Evolutionary conservation across 1,140 invertebrate genomes (phyloP).

Genomic region (Brachionus sp.): DNA sequence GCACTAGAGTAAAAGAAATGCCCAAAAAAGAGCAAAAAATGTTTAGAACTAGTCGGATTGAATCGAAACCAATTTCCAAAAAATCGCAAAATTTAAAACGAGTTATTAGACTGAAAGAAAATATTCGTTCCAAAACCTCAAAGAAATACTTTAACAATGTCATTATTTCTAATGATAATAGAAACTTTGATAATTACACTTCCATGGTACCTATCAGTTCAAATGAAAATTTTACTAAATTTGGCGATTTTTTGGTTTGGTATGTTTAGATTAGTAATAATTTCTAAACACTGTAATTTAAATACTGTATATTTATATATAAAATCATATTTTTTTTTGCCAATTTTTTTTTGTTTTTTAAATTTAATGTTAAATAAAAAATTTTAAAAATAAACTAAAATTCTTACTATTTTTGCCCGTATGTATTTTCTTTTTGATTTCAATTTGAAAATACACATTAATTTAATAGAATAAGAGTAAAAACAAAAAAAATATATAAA

Average conservation of each 20-base stretch:
- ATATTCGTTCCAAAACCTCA: background rate
- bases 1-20: background rate
- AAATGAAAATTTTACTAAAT: background rate
- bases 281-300: background rate
- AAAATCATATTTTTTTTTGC: background rate
- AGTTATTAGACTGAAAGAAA: constrained; percentile 14
- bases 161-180: background rate
- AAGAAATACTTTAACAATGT: background rate
- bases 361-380: background rate
- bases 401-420: too few species aligned
- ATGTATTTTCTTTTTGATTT: too few species aligned
- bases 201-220: constrained; percentile 17
- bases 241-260: constrained; percentile 28
- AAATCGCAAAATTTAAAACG: background rate
- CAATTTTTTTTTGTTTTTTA: constrained; percentile 5
- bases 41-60: background rate
- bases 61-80: background rate
- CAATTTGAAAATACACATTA: too few species aligned
- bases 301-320: too few species aligned
- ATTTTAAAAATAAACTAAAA: background rate
- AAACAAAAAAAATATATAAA: too few species aligned
- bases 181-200: constrained; percentile 22
- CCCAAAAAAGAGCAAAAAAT: background rate
- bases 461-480: too few species aligned
- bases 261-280: background rate